Evolutionary conservation across 37 sponge, comb jelly and placozoan species (phyloP), one percentile per base, ranked within the genome.

Genomic region (Chondrilla cf. caribensis): DNA sequence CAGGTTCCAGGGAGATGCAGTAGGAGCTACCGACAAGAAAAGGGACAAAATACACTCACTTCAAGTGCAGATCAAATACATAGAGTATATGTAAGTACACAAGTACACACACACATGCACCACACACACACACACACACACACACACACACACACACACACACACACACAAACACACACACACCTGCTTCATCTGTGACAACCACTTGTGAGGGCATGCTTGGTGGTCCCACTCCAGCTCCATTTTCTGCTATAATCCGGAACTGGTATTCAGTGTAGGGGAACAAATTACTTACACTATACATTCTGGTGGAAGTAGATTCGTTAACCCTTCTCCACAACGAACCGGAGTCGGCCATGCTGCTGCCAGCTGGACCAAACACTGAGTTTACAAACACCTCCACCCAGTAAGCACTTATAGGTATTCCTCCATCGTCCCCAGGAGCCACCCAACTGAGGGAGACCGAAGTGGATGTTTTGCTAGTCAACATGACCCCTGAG

Each of bases 261-360:
- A 73, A 73, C 43, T 73, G 76, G 44, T 73, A 73, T 24, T n/a
- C 41, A 4, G 76, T 73, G 76, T 73, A 73, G 3, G 76, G 76
- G 25, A 39, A 40, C 40, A 73, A 9, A 21, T 43, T 14, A 40
- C 42, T 73, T 1, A 73, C 76, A 5, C 40, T 37, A 40, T 9
- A 73, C 40, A 43, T 39, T 18, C n/a, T 73, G 42, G 40, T 40
- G 18, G 44, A 4, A 21, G 76, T 73, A 6, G 76, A 73, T 40
- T 73, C 42, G 76, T 73, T 73, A 21, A 37, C 24, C 6, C 43
- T 35, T 24, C 24, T 31, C 76, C 76, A 73, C 15, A 33, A 17
- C 17, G 68, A 67, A 3, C 15, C 29, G 35, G 35, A 29, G 24
- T 39, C 76, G 24, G 43, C 21, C 44, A 43, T 22, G 2, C 22